Evolutionary conservation across 2,113 vertebrate genomes (phyloP).

Genomic region (Salminus brasiliensis): DNA sequence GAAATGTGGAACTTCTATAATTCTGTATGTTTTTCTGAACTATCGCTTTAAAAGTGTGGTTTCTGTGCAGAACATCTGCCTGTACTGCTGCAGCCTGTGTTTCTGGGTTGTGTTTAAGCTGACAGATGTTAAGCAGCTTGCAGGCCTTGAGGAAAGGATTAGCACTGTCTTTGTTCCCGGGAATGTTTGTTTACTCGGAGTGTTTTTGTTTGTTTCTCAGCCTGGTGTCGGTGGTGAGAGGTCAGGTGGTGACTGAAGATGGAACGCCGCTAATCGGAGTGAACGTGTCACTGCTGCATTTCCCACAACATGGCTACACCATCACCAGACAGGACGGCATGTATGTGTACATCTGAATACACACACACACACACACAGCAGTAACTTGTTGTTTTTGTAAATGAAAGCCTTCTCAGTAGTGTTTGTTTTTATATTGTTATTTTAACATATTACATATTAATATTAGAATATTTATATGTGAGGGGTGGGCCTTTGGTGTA

Average conservation of each 20-base stretch:
- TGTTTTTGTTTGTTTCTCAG: conserved; percentile 68
- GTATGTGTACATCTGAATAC: conserved; percentile 77
- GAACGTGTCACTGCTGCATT: conserved; percentile 95
- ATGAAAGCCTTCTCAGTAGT: too few species aligned
- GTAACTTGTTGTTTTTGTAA: too few species aligned
- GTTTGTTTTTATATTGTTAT: too few species aligned
- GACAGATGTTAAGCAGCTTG: neutral
- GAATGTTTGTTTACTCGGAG: conserved; percentile 47
- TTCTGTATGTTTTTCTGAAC: neutral
- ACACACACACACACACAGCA: conserved; percentile 2
- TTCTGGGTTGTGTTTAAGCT: neutral
- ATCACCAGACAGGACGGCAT: conserved; percentile 97
- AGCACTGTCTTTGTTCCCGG: conserved; percentile 37
- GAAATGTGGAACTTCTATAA: neutral
- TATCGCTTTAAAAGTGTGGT: neutral
- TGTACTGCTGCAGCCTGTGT: neutral
- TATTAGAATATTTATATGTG: too few species aligned
- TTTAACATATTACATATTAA: too few species aligned
- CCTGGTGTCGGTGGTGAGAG: conserved; percentile 93
- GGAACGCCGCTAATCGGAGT: conserved; percentile 97
- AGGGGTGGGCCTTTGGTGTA: too few species aligned
- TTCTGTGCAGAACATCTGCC: neutral
- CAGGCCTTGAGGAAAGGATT: conserved; percentile 1
- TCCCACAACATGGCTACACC: conserved; percentile 91
- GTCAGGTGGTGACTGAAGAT: conserved; percentile 94